Evolutionary conservation across 1,140 invertebrate species (phyloP), one percentile per base, ranked within the genome.

Genomic region (Thaumatotibia leucotreta): DNA sequence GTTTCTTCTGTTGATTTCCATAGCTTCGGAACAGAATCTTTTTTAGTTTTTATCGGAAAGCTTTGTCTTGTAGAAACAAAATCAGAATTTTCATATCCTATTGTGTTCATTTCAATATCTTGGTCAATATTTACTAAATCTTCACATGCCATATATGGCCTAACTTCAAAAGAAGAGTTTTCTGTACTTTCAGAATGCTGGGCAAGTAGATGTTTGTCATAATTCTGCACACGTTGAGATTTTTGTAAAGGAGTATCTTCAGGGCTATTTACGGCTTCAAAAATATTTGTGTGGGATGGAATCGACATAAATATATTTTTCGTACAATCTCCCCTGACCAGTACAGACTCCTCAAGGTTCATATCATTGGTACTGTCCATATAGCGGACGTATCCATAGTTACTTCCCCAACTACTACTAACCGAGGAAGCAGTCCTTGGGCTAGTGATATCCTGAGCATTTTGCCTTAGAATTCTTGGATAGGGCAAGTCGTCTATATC

Each of bases 311-410:
- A 92, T 68, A 91, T 74, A 62, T 88, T 78, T 70, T 83, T 83
- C 5, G 86, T 91, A 69, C 89, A 91, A 73, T 92, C 91, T 1
- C 79, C 88, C 58, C 74, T 81, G 23, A 79, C 35, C 11, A 32
- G 20, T 31, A 80, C 74, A 6, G 70, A 61, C 22, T 75, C 70
- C 63, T 86, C 77, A 33, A 81, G 73, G 65, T 84, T 80, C 66
- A 80, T 69, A 64, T 87, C 85, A 24, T 74, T 67, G n/a, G 76
- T 67, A 6, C 79, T 80, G 70, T 94, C 92, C 68, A 93, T 93
- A 81, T 94, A 95, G 45, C 92, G 88, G 6, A 95, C 92, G 72
- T 94, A 95, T 29, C 94, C 94, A 79, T 93, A 93, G 86, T 93
- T 93, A 72, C 92, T 92, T 22, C 87, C 88, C 85, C 90, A 91